These are phyloP conservation scores for Pelodiscus sinensis DNA, from an alignment of 2,113 vertebrate species.

Conservation along the genomic window DNA sequence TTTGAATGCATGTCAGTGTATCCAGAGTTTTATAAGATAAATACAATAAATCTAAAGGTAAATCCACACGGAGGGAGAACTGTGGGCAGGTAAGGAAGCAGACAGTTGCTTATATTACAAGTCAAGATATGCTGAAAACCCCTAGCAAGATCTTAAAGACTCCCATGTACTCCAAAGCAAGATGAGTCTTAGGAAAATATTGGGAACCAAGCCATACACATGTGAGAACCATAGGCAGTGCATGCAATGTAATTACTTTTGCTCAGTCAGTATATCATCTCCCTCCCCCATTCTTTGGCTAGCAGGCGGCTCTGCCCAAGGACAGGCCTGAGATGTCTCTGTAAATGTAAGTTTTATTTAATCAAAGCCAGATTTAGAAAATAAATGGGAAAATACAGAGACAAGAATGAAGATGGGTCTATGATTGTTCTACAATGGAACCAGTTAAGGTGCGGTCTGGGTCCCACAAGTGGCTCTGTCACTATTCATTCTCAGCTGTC, in stretches of 20 bases:
- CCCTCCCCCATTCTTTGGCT: not conserved
- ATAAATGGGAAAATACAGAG: not conserved
- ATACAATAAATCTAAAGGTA: constrained; percentile 43
- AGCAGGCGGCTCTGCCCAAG: not conserved
- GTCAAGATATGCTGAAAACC: not conserved
- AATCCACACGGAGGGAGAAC: not conserved
- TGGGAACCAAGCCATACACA: not conserved
- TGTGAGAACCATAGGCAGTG: not conserved
- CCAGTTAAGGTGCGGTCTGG: not conserved
- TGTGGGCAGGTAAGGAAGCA: not conserved
- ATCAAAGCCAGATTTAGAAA: not conserved
- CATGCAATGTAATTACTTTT: not conserved
- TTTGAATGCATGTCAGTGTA: constrained; percentile 60
- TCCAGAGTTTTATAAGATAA: not conserved
- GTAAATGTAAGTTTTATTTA: not conserved
- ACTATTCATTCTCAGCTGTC: not conserved
- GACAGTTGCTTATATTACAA: not conserved
- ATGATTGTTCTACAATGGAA: not conserved
- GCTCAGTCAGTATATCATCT: not conserved
- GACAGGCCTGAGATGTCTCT: not conserved
- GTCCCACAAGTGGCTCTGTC: not conserved
- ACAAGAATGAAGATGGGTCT: not conserved
- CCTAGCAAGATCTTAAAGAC: not conserved
- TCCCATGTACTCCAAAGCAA: not conserved
- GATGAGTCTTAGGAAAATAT: not conserved